These are phyloP conservation scores for Pagrus major DNA, from an alignment of 2,113 vertebrate genomes.

Conservation along the genomic window DNA sequence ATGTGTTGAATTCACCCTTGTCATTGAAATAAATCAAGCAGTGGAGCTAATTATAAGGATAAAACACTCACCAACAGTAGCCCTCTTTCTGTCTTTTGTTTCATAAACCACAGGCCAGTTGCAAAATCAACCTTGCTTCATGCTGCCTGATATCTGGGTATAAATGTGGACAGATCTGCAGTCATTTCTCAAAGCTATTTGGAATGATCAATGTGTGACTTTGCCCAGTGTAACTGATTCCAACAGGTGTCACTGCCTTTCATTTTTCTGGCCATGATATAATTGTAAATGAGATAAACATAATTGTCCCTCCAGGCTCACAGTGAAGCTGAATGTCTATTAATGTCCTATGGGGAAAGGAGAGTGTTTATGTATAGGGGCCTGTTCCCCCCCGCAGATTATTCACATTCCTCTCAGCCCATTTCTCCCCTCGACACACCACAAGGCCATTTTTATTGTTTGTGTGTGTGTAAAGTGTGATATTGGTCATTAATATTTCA, in stretches of 20 bases:
- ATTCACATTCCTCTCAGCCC: conserved; percentile 45
- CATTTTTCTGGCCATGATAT: conserved; percentile 39
- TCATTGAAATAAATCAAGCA: conserved; percentile 1
- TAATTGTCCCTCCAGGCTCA: conserved; percentile 50
- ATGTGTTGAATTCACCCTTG: not conserved
- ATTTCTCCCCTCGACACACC: conserved; percentile 11
- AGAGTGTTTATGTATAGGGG: conserved; percentile 44
- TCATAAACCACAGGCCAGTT: not conserved
- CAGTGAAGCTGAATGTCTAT: conserved; percentile 48
- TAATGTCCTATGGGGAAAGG: conserved; percentile 61
- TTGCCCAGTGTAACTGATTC: not conserved
- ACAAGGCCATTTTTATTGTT: conserved; percentile 40
- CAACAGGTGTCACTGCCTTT: conserved; percentile 35
- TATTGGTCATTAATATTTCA: conserved; percentile 75
- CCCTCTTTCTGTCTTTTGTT: not conserved
- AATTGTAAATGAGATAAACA: conserved; percentile 63
- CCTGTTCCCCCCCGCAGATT: conserved; percentile 40
- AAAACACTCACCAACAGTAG: not conserved
- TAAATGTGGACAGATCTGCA: not conserved
- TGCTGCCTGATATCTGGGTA: not conserved
- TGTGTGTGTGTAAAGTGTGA: conserved; percentile 45
- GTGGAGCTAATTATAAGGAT: not conserved
- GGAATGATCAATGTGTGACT: conserved; percentile 16
- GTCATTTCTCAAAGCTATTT: not conserved
- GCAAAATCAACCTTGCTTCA: not conserved